Evolutionary conservation across 2,113 vertebrate genomes (phyloP).

Genomic region (Hiodon alosoides): DNA sequence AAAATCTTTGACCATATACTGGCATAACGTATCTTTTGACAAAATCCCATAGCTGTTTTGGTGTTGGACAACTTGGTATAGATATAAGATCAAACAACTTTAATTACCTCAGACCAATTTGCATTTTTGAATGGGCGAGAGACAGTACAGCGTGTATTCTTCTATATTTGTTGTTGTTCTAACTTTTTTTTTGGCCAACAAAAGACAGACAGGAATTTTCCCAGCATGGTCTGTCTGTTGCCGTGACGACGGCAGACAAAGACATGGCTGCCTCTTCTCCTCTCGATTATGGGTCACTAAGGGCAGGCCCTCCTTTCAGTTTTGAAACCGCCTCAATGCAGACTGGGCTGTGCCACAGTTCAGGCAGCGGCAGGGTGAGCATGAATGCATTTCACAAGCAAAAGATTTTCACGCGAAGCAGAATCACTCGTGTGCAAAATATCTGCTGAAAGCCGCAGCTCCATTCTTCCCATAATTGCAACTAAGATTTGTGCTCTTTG

Average conservation of each 20-base stretch:
- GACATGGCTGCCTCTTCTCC: slow-evolving; percentile 1
- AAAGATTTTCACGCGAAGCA: too few species aligned
- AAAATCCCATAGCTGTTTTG: too few species aligned
- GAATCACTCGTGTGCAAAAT: too few species aligned
- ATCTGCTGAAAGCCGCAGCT: too few species aligned
- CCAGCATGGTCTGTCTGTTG: slow-evolving; percentile 4
- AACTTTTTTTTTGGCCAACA: neutral
- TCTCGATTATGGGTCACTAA: slow-evolving; percentile 6
- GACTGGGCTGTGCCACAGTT: neutral
- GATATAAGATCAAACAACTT: too few species aligned
- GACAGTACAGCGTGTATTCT: neutral
- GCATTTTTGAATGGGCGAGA: neutral
- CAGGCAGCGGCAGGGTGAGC: too few species aligned
- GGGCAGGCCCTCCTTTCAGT: slow-evolving; percentile 1
- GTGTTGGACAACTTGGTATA: too few species aligned
- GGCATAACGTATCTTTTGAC: too few species aligned
- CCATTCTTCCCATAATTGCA: too few species aligned
- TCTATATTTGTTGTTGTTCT: slow-evolving; percentile 6
- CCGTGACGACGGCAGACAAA: slow-evolving; percentile 17
- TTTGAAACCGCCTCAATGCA: neutral
- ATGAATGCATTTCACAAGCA: too few species aligned
- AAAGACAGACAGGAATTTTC: neutral
- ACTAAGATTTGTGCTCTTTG: too few species aligned
- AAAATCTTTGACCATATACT: too few species aligned
- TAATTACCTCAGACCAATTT: neutral